These are phyloP conservation scores for Synanthedon andrenaeformis DNA, from an alignment of 2,888 invertebrate species.

Conservation along the genomic window DNA sequence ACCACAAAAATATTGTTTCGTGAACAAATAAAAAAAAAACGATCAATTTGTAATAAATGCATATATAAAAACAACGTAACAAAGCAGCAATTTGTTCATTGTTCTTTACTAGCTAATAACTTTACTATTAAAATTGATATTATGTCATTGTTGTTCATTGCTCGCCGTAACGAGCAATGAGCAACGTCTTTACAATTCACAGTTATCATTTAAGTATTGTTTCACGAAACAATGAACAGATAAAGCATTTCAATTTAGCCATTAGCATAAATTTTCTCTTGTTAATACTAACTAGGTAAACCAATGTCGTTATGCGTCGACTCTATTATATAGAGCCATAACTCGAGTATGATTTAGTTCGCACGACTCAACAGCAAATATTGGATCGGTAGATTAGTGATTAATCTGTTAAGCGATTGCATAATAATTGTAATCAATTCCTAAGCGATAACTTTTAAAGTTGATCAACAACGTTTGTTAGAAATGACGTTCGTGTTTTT, in stretches of 20 bases:
- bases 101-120: background rate
- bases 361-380: no score
- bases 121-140: background rate
- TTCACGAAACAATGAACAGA: conserved; percentile 54
- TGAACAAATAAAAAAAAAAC: conserved; percentile 1
- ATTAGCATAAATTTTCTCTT: conserved; percentile 29
- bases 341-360: no score
- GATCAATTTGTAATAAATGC: background rate
- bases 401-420: no score
- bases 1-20: background rate
- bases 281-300: background rate
- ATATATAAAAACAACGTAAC: background rate
- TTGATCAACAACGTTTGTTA: no score
- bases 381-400: no score
- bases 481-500: no score
- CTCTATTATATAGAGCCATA: no score
- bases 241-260: conserved; percentile 59
- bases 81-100: background rate
- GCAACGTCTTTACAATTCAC: conserved; percentile 22
- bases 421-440: no score
- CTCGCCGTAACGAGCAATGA: background rate
- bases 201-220: conserved; percentile 39
- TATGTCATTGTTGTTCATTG: background rate
- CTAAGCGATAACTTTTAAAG: no score
- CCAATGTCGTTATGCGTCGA: background rate